Evolutionary conservation across 2,113 vertebrate species (phyloP).

Genomic region (Hydropotes inermis): DNA sequence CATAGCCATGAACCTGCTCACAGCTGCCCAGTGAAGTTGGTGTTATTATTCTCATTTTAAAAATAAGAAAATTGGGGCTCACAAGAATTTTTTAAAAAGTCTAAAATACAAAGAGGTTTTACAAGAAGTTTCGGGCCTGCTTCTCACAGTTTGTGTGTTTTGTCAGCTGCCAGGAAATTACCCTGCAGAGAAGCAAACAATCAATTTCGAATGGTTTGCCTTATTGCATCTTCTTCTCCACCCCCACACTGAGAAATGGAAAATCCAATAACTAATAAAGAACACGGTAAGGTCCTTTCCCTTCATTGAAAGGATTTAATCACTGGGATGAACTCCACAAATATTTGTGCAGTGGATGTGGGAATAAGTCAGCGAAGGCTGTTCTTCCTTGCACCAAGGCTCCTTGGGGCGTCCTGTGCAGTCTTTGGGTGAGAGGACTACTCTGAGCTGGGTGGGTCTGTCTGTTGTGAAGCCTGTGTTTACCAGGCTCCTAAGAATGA

Average conservation of each 20-base stretch:
- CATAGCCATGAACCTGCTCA: not conserved
- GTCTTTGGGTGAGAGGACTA: too few species aligned
- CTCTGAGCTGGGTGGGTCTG: not conserved
- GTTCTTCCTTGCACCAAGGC: too few species aligned
- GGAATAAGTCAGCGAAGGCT: not conserved
- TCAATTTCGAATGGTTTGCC: constrained; percentile 67
- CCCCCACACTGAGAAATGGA: constrained; percentile 54
- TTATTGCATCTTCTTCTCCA: constrained; percentile 63
- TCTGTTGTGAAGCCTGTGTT: not conserved
- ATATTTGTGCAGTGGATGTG: constrained; percentile 37
- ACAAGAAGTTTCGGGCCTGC: not conserved
- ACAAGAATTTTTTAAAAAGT: not conserved
- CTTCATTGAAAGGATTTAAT: constrained; percentile 57
- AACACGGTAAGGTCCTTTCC: constrained; percentile 33
- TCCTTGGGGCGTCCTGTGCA: not conserved
- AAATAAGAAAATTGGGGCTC: constrained; percentile 13
- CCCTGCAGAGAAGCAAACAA: constrained; percentile 57
- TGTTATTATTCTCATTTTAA: not conserved
- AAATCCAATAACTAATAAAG: constrained; percentile 76
- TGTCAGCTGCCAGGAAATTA: constrained; percentile 64
- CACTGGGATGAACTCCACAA: constrained; percentile 41
- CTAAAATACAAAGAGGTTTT: constrained; percentile 25
- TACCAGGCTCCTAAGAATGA: not conserved
- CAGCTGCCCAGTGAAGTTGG: not conserved
- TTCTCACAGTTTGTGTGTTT: constrained; percentile 33